Base-by-base conservation (phyloP, 2,797 vertebrate genomes). In the Emys orbicularis region DNA sequence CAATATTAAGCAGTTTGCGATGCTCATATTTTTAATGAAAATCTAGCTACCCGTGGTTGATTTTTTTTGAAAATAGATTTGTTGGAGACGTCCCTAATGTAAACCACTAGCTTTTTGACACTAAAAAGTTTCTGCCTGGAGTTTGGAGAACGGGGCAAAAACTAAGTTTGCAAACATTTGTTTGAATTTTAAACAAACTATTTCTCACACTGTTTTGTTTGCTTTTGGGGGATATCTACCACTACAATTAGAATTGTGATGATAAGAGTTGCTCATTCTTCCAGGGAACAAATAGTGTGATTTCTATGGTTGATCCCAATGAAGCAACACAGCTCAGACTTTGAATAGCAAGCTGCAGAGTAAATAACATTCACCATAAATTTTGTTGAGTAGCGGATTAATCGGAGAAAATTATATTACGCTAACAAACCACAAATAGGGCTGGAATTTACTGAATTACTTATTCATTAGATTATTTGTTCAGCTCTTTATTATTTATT, bases 1-100 rank as follows among this genome's bases (percentile, higher is more conserved):
- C 83, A 93, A 54, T 87, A 59, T 49, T 65, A 68, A 56, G 57
- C 87, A 61, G 81, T 89, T 72, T 93, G n/a, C 87, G 90, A 77
- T 94, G 83, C 86, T 92, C 82, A 86, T 76, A 37, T 93, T 89
- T 95, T 96, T 89, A 95, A 92, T 95, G 79, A 81, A 93, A 83
- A 54, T 10, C 4, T 74, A 86, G 81, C 89, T 76, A 29, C 25
- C 44, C 12, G 18, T 16, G 25, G 8, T 4, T 12, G 11, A 10
- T 1, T 80, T 88, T 88, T 61, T 50, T 81, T 80, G 81, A 94
- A 81, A 94, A 88, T 61, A 50, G 47, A 57, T 94, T 87, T 96
- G 61, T 81, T 59, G 34, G n/a, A 94, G 86, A 88, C 92, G 81
- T 81, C 56, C 44, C 83, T 31, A 8, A 87, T 5, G n/a, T 85